Evolutionary conservation across 2,888 invertebrate genomes (phyloP), one percentile per base, ranked within the genome.

Genomic region (Linnaemya tessellans): DNA sequence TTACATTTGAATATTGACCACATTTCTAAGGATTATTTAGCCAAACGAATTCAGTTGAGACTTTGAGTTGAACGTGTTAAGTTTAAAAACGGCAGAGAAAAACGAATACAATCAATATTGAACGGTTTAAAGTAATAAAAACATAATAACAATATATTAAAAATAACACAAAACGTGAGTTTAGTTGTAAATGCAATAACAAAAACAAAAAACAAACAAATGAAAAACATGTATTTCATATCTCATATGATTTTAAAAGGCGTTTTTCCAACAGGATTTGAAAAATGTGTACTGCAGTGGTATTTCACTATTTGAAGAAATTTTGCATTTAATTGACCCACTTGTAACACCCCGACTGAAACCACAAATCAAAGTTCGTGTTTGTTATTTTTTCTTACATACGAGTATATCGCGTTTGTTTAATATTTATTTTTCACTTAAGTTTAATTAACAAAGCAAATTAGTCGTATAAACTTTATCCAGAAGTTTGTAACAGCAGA

Each of bases 271-370:
- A n/a, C n/a, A n/a, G 2, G 20, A 56, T 30, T 15, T 67, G 20
- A 58, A 58, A 30, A 51, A n/a, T 38, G 22, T 70, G 62, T 56
- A 41, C 41, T n/a, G 43, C 10, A 25, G n/a, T n/a, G 43, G 54
- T 62, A 54, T 77, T 74, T 60, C 30, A 38, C 46, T 74, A 30
- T 70, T 87, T 68, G 60, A 60, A 68, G 46, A 58, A 85, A 83
- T 73, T 58, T 62, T 75, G 84, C 84, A 87, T 87, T 79, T 80
- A 80, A 86, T 86, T 87, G 84, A 87, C 87, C 87, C 84, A 86
- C 87, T 87, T 87, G 73, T 56, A 51, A 70, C 43, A 64, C 74
- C 56, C 68, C 58, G 58, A 54, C 56, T 46, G 78, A 41, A 41
- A 49, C 25, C 46, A 71, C 18, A 65, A 43, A 35, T 4, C n/a